Evolutionary conservation across 2,888 invertebrate genomes (phyloP), one percentile per base, ranked within the genome.

Genomic region (Galerucella nymphaeae): DNA sequence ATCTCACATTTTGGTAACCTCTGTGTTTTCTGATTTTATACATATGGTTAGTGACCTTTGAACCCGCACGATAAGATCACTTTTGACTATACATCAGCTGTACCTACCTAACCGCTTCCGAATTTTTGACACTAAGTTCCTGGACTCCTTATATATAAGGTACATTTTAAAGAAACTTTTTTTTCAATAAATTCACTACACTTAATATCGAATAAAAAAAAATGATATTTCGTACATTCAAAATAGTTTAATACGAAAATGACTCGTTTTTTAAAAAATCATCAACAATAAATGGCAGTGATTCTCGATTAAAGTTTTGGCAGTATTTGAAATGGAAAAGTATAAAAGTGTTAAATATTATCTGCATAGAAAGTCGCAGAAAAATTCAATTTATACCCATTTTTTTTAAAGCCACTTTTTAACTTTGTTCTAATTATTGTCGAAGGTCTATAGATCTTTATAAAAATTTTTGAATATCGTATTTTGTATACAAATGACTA

Each of bases 251-350:
- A 53, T 18, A 53, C 16, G 10, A 18, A 59, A 38, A 62, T 42
- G 42, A 42, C 41, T 59, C 18, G 38, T 55, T 50, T 30, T 58
- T 30, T 20, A 20, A 58, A 23, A 71, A 76, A 76, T 76, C 72
- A 77, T 75, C 73, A 77, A 77, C 76, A 75, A 76, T 71, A 76
- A 72, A 75, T 77, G 77, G 77, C 77, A 77, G 77, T 77, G 77
- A 77, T 57, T 69, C 75, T 63, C 71, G 48, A 72, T 73, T 67
- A 66, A 71, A 65, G 59, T 71, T 75, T 74, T 76, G 77, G 77
- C 77, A 77, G 77, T 77, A 72, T 70, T 75, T 41, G 57, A 63
- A 64, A 68, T 71, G 53, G 57, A 72, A 64, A 72, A 70, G 67
- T 64, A 63, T 71, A 64, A 58, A 67, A 70, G 59, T 53, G 5